phyloP scores from a whole-genome alignment of 2,113 vertebrate species.

The Daphoenositta chrysoptera region DNA sequence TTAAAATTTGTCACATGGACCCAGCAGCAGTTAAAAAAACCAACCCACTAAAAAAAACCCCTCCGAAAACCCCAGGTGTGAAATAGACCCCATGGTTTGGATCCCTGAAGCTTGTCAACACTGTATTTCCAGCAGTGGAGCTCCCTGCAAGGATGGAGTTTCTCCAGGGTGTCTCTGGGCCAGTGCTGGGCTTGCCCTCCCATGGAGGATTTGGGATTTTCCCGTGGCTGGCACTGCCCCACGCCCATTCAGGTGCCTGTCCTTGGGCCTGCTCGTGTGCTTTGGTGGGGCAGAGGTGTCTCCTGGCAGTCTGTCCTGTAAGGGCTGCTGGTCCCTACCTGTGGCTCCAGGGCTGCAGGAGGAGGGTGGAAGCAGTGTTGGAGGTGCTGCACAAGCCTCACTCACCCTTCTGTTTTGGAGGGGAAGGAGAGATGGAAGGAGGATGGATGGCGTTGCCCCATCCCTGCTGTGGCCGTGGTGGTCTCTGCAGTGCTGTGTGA shows the following conservation, averaged over 20 bases:
- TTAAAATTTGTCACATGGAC: background rate
- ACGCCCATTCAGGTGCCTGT: rapidly evolving
- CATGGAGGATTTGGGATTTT: background rate
- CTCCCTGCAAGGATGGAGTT: background rate
- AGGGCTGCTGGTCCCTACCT: background rate
- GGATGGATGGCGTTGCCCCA: background rate
- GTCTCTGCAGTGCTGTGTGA: background rate
- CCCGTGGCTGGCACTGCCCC: background rate
- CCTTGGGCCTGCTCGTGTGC: background rate
- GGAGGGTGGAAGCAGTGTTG: background rate
- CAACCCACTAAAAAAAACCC: background rate
- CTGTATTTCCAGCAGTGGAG: background rate
- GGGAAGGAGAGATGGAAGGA: background rate
- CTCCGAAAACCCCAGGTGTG: background rate
- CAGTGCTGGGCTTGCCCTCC: background rate
- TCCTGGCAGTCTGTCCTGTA: background rate
- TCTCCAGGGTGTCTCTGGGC: background rate
- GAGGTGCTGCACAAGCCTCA: rapidly evolving
- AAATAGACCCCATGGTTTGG: background rate
- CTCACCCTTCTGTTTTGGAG: background rate
- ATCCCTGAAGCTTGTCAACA: background rate
- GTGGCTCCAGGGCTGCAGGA: background rate
- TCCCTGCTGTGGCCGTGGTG: rapidly evolving
- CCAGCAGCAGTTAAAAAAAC: background rate
- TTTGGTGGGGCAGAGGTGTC: background rate